phyloP scores from a whole-genome alignment of 1,140 invertebrate species.

The Alviniconcha marisindica region DNA sequence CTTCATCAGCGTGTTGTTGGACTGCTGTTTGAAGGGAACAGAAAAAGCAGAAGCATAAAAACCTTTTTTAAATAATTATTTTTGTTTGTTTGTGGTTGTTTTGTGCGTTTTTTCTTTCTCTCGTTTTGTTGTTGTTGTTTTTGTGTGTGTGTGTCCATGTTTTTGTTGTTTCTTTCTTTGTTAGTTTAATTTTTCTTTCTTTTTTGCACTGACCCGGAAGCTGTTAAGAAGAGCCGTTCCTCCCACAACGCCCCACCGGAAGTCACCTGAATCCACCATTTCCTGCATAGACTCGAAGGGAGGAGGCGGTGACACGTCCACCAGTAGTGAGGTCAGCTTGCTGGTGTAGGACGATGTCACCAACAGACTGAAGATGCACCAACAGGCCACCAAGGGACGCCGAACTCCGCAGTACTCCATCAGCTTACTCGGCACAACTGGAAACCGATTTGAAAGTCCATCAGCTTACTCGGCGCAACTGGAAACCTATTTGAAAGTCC shows the following conservation, averaged over 20 bases:
- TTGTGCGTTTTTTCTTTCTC: no score
- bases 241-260: background rate
- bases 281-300: background rate
- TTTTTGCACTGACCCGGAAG: conserved; percentile 5
- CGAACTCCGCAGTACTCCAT: background rate
- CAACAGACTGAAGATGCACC: conserved; percentile 7
- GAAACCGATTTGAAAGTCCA: background rate
- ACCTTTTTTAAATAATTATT: no score
- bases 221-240: background rate
- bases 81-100: no score
- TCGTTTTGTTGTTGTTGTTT: no score
- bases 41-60: no score
- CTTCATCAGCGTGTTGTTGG: conserved; percentile 6
- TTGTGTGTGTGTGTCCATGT: no score
- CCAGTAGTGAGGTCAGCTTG: conserved; percentile 28
- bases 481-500: no score
- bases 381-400: background rate
- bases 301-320: background rate
- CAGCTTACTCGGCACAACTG: background rate
- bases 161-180: no score
- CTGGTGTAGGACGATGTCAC: conserved; percentile 25
- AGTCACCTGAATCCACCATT: background rate
- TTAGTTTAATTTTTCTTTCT: no score
- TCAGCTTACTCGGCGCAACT: no score
- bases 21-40: background rate